Conservation (phyloP, 2,797 vertebrate genomes). For the Hemitrygon akajei region DNA sequence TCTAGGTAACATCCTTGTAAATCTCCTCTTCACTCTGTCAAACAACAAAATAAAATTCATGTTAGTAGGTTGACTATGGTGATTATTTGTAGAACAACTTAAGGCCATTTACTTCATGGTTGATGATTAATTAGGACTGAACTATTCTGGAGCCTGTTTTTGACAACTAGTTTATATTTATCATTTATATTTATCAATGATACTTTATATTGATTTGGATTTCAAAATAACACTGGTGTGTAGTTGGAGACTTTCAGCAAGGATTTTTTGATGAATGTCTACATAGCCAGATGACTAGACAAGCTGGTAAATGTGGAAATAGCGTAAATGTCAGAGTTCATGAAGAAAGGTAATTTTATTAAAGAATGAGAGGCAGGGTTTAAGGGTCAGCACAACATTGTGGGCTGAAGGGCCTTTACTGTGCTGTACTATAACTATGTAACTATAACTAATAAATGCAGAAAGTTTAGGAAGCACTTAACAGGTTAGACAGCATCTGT, state of each 20-base stretch:
- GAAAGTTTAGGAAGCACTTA: no score
- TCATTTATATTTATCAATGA: background rate
- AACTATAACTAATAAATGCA: no score
- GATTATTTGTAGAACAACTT: background rate
- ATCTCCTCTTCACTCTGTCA: no score
- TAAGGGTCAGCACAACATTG: no score
- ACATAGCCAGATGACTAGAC: background rate
- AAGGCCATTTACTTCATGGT: background rate
- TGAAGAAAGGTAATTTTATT: background rate
- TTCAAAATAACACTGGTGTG: background rate
- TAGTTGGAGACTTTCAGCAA: background rate
- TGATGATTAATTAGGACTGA: background rate
- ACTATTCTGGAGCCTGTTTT: background rate
- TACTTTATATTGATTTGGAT: background rate
- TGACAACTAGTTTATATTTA: background rate
- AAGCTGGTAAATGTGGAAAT: background rate
- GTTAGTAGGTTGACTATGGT: background rate
- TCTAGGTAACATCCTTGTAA: no score
- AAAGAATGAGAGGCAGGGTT: no score
- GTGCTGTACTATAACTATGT: no score
- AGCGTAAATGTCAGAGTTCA: background rate
- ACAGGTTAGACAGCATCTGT: no score
- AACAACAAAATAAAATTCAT: background rate
- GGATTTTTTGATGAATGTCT: background rate
- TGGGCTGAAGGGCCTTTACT: no score